phyloP scores from a whole-genome alignment of 2,113 vertebrate species.

The Hiodon tergisus region DNA sequence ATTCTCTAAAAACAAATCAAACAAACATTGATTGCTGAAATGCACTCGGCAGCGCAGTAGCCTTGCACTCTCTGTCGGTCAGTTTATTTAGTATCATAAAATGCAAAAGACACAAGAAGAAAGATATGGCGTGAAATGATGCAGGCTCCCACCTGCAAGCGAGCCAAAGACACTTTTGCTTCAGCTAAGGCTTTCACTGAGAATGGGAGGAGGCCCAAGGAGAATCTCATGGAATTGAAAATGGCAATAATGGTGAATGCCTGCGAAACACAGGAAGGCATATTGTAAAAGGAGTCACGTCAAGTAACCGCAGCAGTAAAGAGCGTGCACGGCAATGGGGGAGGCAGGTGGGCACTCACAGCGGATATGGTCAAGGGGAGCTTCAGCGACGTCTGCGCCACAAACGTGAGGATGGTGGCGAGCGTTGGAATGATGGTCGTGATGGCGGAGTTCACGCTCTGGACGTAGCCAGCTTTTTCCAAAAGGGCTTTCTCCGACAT shows the following conservation, averaged over 20 bases:
- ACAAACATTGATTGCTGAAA: background rate
- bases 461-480: slow-evolving; percentile 57
- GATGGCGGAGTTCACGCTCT: slow-evolving; percentile 61
- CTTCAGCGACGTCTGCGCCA: slow-evolving; percentile 60
- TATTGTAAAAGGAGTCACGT: background rate
- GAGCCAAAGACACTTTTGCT: slow-evolving; percentile 53
- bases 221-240: slow-evolving; percentile 72
- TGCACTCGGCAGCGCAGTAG: background rate
- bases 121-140: background rate
- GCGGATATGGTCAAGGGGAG: slow-evolving; percentile 49
- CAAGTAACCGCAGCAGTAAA: background rate
- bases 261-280: slow-evolving; percentile 45
- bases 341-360: slow-evolving; percentile 47
- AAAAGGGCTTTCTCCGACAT: slow-evolving; percentile 58
- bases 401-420: slow-evolving; percentile 63
- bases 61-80: background rate
- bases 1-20: slow-evolving; percentile 62
- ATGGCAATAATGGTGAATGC: slow-evolving; percentile 73
- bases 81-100: too few relatives aligned
- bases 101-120: background rate
- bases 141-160: slow-evolving; percentile 57
- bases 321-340: background rate
- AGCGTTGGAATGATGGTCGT: slow-evolving; percentile 53
- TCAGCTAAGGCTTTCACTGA: slow-evolving; percentile 61
- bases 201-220: slow-evolving; percentile 58